Evolutionary conservation across 2,888 invertebrate species (phyloP).

Genomic region (Luperina testacea): DNA sequence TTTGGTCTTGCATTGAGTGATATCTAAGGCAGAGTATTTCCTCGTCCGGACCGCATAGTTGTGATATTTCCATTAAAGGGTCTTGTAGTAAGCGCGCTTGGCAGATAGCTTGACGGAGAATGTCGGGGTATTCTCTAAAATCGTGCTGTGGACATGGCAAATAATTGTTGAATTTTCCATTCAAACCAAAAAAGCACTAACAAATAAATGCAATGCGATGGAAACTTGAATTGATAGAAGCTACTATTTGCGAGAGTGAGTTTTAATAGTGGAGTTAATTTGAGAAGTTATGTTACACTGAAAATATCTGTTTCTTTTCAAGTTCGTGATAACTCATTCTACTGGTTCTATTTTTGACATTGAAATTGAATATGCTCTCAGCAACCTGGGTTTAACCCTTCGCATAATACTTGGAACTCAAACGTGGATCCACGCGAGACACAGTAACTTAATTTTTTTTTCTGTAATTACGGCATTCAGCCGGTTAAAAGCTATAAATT

Average conservation of each 20-base stretch:
- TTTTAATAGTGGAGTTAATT: not conserved
- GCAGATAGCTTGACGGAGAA: constrained; percentile 97
- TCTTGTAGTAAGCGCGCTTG: constrained; percentile 98
- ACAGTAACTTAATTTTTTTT: not conserved
- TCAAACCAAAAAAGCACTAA: not conserved
- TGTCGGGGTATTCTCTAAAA: constrained; percentile 97
- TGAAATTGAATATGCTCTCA: not conserved
- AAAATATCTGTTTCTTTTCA: not conserved
- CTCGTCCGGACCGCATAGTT: constrained; percentile 98
- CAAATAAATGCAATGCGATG: not conserved
- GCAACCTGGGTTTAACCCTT: not conserved
- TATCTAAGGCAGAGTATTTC: constrained; percentile 98
- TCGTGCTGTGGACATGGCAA: constrained; percentile 89
- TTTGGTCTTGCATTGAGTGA: constrained; percentile 95
- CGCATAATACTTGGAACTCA: not conserved
- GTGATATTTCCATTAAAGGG: constrained; percentile 98
- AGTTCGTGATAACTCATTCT: too few species aligned
- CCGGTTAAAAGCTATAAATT: not conserved
- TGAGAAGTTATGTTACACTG: not conserved
- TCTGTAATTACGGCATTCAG: not conserved
- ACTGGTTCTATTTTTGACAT: not conserved
- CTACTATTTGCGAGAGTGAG: not conserved
- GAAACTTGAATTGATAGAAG: not conserved
- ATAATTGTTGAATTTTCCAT: not conserved
- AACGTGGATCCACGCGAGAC: not conserved